Base-by-base conservation (phyloP, 2,797 vertebrate species). In the Cossypha polioptera region DNA sequence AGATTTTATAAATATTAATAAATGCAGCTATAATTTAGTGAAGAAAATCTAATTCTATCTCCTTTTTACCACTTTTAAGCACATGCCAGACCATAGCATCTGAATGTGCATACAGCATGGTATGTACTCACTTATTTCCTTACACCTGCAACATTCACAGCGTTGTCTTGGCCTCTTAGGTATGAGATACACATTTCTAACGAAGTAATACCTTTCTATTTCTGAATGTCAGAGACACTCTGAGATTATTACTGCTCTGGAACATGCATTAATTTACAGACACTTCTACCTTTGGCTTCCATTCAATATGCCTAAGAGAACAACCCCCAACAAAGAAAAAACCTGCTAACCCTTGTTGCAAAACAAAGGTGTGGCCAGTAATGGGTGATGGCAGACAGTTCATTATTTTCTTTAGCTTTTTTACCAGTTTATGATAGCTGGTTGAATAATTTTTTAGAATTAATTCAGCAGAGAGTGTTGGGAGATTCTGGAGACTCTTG, bases 161-260 rank as follows among this genome's bases (percentile, higher is more conserved):
- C 29, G 45, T 88, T 95, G 96, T 94, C 80, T 74, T 73, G 61
- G 22, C 58, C 57, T 65, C n/a, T 92, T 88, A 94, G 68, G 79
- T 93, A 35, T 42, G 26, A 83, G 62, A 80, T 25, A 61, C 22
- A 90, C 47, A 85, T 90, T 91, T 83, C 50, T 73, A 89, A 48
- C 55, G 57, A 96, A 91, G 77, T 45, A 92, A 50, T 58, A 78
- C 83, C 84, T 50, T 96, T 71, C 29, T 85, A 74, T 38, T 76
- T 92, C 48, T 96, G 84, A 82, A 77, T 73, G 75, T 76, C 62
- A 91, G 80, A 91, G 33, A 66, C 11, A 95, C 35, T 69, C 69
- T 7, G 29, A 66, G 80, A 59, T 85, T 79, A 74, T 62, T 93
- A 55, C 48, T 94, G 17, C 45, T 50, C 62, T 50, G 58, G 72